Percentiles rank a stretch among this genome's conserved stretches.
These are phyloP conservation scores for Nymphicus hollandicus DNA, from an alignment of 2,113 vertebrate species.

Conservation along the genomic window DNA sequence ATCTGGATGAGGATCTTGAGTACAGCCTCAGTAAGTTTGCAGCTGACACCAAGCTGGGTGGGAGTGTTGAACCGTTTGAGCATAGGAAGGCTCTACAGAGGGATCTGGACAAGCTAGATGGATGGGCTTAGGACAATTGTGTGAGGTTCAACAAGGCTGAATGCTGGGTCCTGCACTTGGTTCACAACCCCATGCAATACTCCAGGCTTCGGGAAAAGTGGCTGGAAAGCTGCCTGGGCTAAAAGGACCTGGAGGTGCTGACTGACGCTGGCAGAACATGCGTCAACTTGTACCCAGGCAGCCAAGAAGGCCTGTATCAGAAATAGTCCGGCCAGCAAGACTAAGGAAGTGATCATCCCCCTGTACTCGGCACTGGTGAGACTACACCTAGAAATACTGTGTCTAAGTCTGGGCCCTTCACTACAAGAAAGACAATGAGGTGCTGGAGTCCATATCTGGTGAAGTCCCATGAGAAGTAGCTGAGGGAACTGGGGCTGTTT, in stretches of 20 bases:
- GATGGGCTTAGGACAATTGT: background rate
- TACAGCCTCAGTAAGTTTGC: background rate
- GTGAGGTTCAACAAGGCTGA: background rate
- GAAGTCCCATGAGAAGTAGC: background rate
- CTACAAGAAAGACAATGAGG: fast-evolving
- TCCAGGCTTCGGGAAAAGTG: background rate
- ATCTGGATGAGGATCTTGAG: background rate
- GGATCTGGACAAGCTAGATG: background rate
- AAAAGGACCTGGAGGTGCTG: background rate
- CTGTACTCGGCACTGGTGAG: background rate
- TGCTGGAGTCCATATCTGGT: background rate
- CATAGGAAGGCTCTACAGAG: background rate
- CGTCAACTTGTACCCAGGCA: background rate
- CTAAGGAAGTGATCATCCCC: background rate
- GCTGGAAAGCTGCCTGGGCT: background rate
- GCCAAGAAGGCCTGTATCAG: background rate
- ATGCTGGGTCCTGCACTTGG: background rate
- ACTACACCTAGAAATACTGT: background rate
- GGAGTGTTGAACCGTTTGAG: background rate
- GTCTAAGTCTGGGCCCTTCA: background rate
- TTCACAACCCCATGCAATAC: background rate
- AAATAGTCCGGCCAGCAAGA: background rate
- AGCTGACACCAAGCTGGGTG: background rate
- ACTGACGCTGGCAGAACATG: too few species aligned
- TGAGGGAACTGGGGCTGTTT: background rate